A percentile compares a stretch with the other conserved stretches of the same genome.
phyloP scores from a whole-genome alignment of 1,140 invertebrate genomes.

The Trichomalopsis sarcophagae region DNA sequence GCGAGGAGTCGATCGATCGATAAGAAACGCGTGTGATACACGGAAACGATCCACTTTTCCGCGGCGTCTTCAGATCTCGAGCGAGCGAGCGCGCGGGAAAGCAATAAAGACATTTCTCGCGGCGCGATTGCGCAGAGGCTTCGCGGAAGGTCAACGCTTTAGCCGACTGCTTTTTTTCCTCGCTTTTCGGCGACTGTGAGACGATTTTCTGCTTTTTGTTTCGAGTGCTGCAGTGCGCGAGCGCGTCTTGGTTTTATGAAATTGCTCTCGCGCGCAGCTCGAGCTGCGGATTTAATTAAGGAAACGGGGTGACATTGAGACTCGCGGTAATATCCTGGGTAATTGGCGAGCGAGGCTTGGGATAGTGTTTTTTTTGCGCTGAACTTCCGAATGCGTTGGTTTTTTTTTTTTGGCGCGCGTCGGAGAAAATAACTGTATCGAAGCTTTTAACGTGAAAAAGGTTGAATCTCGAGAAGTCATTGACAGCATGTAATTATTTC shows the following conservation, averaged over 20 bases:
- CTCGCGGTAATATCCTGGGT: no score
- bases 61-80: slow-evolving; percentile 40
- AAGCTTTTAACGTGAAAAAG: no score
- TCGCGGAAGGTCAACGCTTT: slow-evolving; percentile 53
- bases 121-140: slow-evolving; percentile 56
- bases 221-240: neutral
- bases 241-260: slow-evolving; percentile 21
- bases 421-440: no score
- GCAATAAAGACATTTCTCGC: slow-evolving; percentile 52
- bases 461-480: no score
- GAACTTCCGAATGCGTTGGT: no score
- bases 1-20: slow-evolving; percentile 29
- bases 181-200: neutral
- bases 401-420: no score
- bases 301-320: neutral
- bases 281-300: neutral
- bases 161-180: neutral
- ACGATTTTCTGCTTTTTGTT: neutral
- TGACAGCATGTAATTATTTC: no score
- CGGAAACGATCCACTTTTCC: slow-evolving; percentile 53
- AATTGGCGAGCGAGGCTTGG: no score
- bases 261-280: neutral
- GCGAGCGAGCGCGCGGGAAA: slow-evolving; percentile 10
- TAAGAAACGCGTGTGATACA: slow-evolving; percentile 27
- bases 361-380: no score